These are phyloP conservation scores for Coilia nasus DNA, from an alignment of 2,797 vertebrate species.

Conservation along the genomic window DNA sequence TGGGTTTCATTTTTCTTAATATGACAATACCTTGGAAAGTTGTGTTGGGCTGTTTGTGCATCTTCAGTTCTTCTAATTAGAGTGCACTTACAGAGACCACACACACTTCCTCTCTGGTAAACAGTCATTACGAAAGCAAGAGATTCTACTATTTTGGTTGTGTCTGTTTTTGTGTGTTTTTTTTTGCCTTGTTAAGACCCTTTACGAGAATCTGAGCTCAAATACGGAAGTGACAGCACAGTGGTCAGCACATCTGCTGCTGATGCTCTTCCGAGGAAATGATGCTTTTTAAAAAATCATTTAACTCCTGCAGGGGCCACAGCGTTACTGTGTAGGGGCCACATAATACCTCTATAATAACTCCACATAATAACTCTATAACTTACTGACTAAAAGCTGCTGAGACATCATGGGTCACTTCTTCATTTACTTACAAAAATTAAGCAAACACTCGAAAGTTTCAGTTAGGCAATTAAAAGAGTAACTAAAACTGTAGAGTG, in stretches of 20 bases:
- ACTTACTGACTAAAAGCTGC: no score
- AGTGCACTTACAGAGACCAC: background rate
- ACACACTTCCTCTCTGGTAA: background rate
- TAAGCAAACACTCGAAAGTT: no score
- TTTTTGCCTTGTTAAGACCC: background rate
- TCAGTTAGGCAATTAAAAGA: no score
- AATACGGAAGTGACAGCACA: background rate
- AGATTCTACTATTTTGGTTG: background rate
- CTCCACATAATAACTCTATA: no score
- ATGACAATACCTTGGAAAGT: background rate
- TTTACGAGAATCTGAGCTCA: background rate
- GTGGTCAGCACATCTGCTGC: background rate
- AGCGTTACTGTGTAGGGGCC: no score
- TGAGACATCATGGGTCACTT: no score
- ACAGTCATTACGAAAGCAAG: background rate
- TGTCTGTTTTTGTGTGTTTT: background rate
- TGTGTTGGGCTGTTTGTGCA: background rate
- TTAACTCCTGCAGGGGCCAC: no score
- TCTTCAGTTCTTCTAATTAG: conserved; percentile 16
- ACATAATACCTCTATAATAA: no score
- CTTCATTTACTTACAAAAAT: no score
- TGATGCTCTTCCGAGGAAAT: background rate
- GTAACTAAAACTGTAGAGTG: no score
- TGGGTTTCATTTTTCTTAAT: background rate
- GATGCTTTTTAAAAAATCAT: no score